These are phyloP conservation scores for Tragopan temminckii DNA, from an alignment of 2,797 vertebrate species.

Conservation along the genomic window DNA sequence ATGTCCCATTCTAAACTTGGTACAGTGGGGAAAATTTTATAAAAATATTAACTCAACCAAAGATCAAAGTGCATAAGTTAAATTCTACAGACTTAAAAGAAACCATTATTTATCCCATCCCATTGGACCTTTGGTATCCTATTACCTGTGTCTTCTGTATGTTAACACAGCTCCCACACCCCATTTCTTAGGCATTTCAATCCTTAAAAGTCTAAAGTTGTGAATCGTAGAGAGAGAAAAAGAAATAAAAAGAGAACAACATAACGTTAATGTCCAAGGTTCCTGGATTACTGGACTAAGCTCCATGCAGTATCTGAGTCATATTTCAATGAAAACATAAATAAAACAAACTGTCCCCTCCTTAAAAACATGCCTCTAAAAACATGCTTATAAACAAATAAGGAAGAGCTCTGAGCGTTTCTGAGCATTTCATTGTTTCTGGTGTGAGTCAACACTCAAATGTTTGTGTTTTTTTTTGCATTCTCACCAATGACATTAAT, in stretches of 20 bases:
- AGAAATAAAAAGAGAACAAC: not conserved
- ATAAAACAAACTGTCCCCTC: not conserved
- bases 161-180: rapidly evolving
- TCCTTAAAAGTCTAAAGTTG: not conserved
- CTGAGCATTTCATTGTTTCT: not conserved
- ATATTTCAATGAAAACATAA: not conserved
- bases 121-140: not conserved
- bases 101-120: not conserved
- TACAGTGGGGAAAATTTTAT: not conserved
- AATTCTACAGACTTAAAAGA: not conserved
- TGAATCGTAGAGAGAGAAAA: not conserved
- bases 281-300: not conserved
- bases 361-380: not conserved
- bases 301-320: not conserved
- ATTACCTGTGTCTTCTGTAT: not conserved
- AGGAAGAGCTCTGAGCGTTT: not conserved
- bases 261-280: rapidly evolving
- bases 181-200: not conserved
- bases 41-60: not conserved
- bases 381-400: not conserved
- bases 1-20: not conserved
- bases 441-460: not conserved
- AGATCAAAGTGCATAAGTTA: not conserved
- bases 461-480: not conserved
- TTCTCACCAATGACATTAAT: not conserved